phyloP scores from a whole-genome alignment of 2,797 vertebrate genomes.

The Potorous gilbertii region DNA sequence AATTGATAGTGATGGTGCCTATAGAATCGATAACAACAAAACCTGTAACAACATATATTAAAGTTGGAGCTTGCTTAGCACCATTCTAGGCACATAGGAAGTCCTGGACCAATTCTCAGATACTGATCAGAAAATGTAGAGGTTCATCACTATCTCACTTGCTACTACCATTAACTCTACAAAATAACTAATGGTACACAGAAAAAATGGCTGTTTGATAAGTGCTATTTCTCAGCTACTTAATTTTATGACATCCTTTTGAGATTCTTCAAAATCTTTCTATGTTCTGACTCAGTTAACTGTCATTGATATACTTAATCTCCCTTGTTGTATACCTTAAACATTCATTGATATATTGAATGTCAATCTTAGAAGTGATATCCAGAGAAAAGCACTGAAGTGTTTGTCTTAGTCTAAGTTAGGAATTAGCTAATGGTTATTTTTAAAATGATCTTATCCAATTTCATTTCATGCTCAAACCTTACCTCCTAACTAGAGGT shows the following conservation, averaged over 20 bases:
- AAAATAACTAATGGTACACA: background rate
- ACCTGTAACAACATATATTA: background rate
- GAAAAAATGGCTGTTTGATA: slow-evolving; percentile 1
- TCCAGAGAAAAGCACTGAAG: background rate
- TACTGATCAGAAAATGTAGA: background rate
- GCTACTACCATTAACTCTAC: background rate
- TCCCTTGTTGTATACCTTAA: background rate
- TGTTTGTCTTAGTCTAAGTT: background rate
- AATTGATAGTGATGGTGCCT: background rate
- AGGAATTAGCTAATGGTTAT: background rate
- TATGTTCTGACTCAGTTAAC: background rate
- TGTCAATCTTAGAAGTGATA: background rate
- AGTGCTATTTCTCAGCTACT: background rate
- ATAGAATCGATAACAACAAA: background rate
- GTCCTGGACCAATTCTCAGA: background rate
- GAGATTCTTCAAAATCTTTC: slow-evolving; percentile 43
- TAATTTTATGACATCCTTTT: background rate
- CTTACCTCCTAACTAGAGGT: background rate
- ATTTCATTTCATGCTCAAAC: background rate
- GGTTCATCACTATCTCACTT: background rate
- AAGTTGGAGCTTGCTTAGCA: background rate
- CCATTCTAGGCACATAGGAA: background rate
- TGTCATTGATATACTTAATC: background rate
- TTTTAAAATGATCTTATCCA: background rate
- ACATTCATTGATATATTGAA: background rate